Base-by-base conservation (phyloP, 2,888 invertebrate genomes). In the Sphecodes monilicornis region DNA sequence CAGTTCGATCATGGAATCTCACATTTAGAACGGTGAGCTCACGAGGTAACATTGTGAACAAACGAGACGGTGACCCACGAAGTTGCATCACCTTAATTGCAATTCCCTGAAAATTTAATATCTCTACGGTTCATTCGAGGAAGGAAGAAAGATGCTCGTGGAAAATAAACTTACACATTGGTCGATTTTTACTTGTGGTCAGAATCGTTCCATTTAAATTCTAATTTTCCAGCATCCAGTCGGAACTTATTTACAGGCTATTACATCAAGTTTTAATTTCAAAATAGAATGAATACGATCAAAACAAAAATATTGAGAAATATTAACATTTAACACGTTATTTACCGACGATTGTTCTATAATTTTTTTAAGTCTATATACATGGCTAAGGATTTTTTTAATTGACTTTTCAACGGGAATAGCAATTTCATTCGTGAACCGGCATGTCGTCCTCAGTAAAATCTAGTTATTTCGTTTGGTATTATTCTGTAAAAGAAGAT, bases 1-100 rank as follows among this genome's bases (percentile, higher is more conserved):
- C 75, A 76, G 68, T 73, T 80, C 64, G 82, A 76, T 79, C 78
- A 76, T 57, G 83, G 78, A 78, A 79, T 75, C 78, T 77, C 73
- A 43, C 81, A 50, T 69, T 29, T 54, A 54, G 54, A 72, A 68
- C 29, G 32, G 60, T 60, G n/a, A 26, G 74, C 70, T 50, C 54
- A 46, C 66, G 60, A 73, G 54, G 69, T 86, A 86, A 82, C 80
- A 77, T 71, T 72, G 85, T 26, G 43, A 26, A 76, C 60, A 73
- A 84, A 84, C 50, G 64, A 72, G 50, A n/a, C 76, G 73, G 60
- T 54, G 75, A 81, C 72, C 75, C 32, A 26, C 60, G 46, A 74
- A 64, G 54, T 57, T 70, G 39, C 60, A 57, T 50, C 64, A 54
- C 39, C 64, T 32, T 60, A 70, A 85, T 85, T 72, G 68, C 73